Percentiles rank a stretch among this genome's conserved stretches.
Conservation (phyloP, 1,140 invertebrate species). For the Augochlora pura region DNA sequence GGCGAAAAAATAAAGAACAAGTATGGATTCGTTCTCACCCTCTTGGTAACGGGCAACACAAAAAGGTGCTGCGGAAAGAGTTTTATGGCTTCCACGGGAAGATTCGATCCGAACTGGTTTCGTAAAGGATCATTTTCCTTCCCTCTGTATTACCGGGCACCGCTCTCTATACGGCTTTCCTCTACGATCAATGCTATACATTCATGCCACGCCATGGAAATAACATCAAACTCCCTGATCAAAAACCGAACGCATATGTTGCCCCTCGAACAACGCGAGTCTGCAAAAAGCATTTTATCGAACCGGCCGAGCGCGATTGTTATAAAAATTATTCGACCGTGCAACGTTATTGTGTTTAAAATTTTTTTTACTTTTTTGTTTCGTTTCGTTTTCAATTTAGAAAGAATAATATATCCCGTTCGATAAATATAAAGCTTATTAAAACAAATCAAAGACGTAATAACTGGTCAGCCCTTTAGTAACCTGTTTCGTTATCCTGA, state of each 20-base stretch:
- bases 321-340: too few species aligned
- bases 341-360: too few species aligned
- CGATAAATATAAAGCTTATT: too few species aligned
- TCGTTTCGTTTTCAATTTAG: too few species aligned
- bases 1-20: slow-evolving; percentile 1
- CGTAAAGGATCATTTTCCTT: slow-evolving; percentile 27
- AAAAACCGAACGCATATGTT: background rate
- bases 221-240: background rate
- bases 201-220: background rate
- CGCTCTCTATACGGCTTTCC: slow-evolving; percentile 1
- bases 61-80: slow-evolving; percentile 1
- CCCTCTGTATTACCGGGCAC: background rate
- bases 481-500: too few species aligned
- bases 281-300: too few species aligned
- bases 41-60: background rate
- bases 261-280: too few species aligned
- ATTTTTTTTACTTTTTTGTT: too few species aligned
- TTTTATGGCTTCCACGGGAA: slow-evolving; percentile 28
- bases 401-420: too few species aligned
- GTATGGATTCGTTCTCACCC: slow-evolving; percentile 30
- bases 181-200: slow-evolving; percentile 3
- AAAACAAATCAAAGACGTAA: too few species aligned
- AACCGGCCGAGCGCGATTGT: too few species aligned
- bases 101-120: slow-evolving; percentile 36
- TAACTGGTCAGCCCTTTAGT: too few species aligned